phyloP scores from a whole-genome alignment of 2,797 vertebrate genomes.

The Parotocinclus haroldoi region DNA sequence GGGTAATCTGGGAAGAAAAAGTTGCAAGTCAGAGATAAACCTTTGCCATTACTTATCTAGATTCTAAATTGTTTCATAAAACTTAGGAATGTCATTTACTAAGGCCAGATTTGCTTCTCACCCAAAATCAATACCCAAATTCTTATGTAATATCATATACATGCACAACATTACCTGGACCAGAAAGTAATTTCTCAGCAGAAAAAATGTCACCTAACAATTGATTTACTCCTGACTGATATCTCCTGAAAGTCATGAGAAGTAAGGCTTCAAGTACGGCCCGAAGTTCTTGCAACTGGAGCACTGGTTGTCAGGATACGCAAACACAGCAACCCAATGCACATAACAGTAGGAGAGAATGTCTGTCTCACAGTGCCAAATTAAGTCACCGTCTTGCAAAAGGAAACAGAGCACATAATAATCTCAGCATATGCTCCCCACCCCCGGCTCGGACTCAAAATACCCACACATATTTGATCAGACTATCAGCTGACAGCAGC shows the following conservation, averaged over 20 bases:
- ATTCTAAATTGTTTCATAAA: too few relatives aligned
- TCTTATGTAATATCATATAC: too few relatives aligned
- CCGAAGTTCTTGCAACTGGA: slow-evolving; percentile 41
- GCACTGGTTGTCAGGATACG: slow-evolving; percentile 71
- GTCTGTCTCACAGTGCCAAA: slow-evolving; percentile 13
- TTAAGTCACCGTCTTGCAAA: slow-evolving; percentile 29
- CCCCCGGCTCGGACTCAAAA: slow-evolving; percentile 32
- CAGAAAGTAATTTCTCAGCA: neutral
- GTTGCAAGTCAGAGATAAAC: too few relatives aligned
- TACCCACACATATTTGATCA: slow-evolving; percentile 38
- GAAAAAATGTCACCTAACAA: neutral
- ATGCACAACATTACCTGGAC: neutral
- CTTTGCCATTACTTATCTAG: too few relatives aligned
- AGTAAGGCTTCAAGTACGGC: neutral
- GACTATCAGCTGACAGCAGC: slow-evolving; percentile 55
- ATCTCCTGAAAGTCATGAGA: too few relatives aligned
- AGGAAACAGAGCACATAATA: slow-evolving; percentile 33
- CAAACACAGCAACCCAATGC: slow-evolving; percentile 35
- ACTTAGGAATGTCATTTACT: too few relatives aligned
- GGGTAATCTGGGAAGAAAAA: too few relatives aligned
- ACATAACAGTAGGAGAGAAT: slow-evolving; percentile 20
- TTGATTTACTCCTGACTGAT: too few relatives aligned
- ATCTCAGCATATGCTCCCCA: slow-evolving; percentile 33
- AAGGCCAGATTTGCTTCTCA: too few relatives aligned
- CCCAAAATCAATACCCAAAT: too few relatives aligned